Base-by-base conservation (phyloP, 2,797 vertebrate genomes). In the Furcifer pardalis region DNA sequence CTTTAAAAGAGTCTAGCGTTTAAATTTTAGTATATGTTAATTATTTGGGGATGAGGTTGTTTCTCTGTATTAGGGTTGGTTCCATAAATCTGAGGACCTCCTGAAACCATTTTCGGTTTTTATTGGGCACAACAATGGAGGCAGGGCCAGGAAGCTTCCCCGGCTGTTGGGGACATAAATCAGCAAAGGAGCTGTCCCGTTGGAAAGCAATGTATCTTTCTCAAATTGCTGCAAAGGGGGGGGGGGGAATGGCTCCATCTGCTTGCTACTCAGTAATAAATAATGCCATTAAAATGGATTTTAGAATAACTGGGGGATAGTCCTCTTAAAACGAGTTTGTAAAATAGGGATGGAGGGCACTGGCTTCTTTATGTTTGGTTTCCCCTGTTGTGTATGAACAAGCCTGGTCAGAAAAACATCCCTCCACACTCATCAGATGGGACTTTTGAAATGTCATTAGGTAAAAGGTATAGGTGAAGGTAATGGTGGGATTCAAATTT, bases 181-280 rank as follows among this genome's bases (percentile, higher is more conserved):
- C 93, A 95, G 83, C 8, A 5, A 49, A 72, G 9, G 0, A 87
- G 86, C 86, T 72, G 71, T 76, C 86, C 52, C 62, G 79, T 87
- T 84, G 89, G 85, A 93, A 85, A 81, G 91, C 90, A 84, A 87
- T 72, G 85, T 17, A 7, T 91, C 87, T 92, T 90, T 88, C 90
- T 92, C 92, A 92, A 90, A 93, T 89, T 77, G 83, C 87, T 93
- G 90, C 3, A 77, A 93, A 88, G 72, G 52, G 19, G 52, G 17
- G 52, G 52, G 52, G 52, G 52, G 52, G 17, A 95, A 94, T 63
- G 86, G 87, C 77, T 92, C 94, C 91, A 93, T 94, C 93, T 95
- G 93, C 92, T 94, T 93, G 68, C 88, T 87, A 83, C 63, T 89
- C 75, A 52, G 78, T 90, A 87, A 95, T 95, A 94, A 94, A 95